A percentile compares a stretch with the other conserved stretches of the same genome.
These are phyloP conservation scores for Pantherophis alleghaniensis DNA, from an alignment of 2,797 vertebrate species.

Conservation along the genomic window DNA sequence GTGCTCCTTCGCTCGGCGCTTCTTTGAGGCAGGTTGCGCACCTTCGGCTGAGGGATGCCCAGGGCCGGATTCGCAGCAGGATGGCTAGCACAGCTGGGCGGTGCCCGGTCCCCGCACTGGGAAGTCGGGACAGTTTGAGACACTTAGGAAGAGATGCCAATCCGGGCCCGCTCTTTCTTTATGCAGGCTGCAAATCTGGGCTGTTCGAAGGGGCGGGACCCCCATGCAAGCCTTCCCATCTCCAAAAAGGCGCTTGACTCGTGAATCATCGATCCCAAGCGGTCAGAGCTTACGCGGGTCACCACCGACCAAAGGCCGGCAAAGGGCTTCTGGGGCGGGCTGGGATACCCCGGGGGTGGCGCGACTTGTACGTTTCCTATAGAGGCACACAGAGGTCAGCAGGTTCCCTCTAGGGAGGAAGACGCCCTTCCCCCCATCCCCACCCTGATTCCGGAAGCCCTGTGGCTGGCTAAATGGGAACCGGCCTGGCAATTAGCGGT, in stretches of 20 bases:
- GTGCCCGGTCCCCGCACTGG: not conserved
- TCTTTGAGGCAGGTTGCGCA: not conserved
- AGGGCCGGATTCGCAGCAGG: not conserved
- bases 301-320: not conserved
- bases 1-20: not conserved
- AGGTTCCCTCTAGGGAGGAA: not conserved
- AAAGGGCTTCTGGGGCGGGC: not conserved
- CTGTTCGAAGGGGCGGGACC: not conserved
- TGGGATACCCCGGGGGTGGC: not conserved
- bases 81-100: not conserved
- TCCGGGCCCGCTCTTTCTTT: not conserved
- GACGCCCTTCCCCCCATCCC: no score
- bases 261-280: not conserved
- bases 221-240: not conserved
- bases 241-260: not conserved
- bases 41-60: not conserved
- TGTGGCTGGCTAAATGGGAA: not conserved
- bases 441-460: not conserved
- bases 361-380: not conserved
- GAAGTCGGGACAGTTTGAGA: not conserved
- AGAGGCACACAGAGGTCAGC: not conserved
- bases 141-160: not conserved
- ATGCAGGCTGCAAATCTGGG: not conserved
- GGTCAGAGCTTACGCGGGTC: not conserved
- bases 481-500: not conserved